Percentiles rank a stretch among this genome's conserved stretches.
Conservation (phyloP, 2,888 invertebrate species). For the Platerodrilus igneus region DNA sequence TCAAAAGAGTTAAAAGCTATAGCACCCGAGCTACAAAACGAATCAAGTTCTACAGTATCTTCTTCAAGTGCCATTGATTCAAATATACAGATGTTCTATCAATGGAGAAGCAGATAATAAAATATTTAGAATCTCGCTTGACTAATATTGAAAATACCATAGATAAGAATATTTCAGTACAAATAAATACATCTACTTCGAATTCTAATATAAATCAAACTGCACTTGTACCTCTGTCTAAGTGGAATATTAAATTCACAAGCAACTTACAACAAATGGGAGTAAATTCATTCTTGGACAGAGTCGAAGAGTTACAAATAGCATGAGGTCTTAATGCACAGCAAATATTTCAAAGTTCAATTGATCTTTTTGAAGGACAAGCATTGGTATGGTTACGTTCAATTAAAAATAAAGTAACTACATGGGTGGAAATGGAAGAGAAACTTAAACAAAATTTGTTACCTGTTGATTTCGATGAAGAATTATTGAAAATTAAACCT, state of each 20-base stretch:
- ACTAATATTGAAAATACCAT: too few relatives aligned
- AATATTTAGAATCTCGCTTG: too few relatives aligned
- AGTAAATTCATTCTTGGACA: slow-evolving; percentile 22
- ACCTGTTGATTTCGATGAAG: slow-evolving; percentile 23
- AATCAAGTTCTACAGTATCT: too few relatives aligned
- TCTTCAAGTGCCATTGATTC: too few relatives aligned
- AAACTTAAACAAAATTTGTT: slow-evolving; percentile 17
- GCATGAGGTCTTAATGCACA: slow-evolving; percentile 19
- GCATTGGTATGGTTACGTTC: slow-evolving; percentile 29
- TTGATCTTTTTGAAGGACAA: slow-evolving; percentile 26
- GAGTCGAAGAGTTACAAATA: slow-evolving; percentile 25
- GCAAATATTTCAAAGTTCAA: slow-evolving; percentile 22
- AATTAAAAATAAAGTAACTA: slow-evolving; percentile 5
- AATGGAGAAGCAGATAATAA: too few relatives aligned
- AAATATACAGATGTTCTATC: too few relatives aligned
- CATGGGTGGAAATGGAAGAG: slow-evolving; percentile 18
- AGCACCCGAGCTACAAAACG: too few relatives aligned
- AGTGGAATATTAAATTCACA: slow-evolving; percentile 8
- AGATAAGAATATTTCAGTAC: too few relatives aligned
- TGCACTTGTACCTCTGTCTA: too few relatives aligned
- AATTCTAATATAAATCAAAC: too few relatives aligned
- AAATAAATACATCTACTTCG: too few relatives aligned
- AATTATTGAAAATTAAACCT: slow-evolving; percentile 20
- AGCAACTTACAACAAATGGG: not conserved
- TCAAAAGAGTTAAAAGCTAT: too few relatives aligned